Evolutionary conservation across 2,113 vertebrate genomes (phyloP).

Genomic region (Larimichthys polyactis): DNA sequence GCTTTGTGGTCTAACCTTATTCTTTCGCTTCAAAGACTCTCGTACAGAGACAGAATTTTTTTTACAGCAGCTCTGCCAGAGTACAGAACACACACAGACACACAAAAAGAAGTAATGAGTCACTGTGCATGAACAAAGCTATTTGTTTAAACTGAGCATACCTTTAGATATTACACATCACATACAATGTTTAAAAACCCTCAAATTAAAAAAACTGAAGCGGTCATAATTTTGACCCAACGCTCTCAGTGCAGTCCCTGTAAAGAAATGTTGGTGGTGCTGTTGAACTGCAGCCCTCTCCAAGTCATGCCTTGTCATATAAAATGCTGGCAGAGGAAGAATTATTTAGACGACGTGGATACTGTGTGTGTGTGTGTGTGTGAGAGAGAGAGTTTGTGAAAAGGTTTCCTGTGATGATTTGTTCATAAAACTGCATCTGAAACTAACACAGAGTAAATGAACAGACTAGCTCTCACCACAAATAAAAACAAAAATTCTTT

Average conservation of each 20-base stretch:
- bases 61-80: conserved; percentile 41
- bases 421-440: background rate
- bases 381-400: conserved; percentile 6
- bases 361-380: background rate
- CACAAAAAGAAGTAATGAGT: conserved; percentile 15
- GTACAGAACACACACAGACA: background rate
- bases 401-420: background rate
- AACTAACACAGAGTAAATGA: background rate
- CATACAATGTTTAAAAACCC: background rate
- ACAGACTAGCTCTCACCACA: background rate
- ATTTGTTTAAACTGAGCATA: background rate
- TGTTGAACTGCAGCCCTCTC: conserved; percentile 68
- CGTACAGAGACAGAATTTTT: conserved; percentile 21
- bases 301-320: background rate
- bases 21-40: conserved; percentile 71
- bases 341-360: conserved; percentile 20
- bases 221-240: background rate
- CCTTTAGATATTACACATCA: background rate
- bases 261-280: conserved; percentile 69
- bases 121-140: conserved; percentile 13
- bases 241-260: conserved; percentile 60
- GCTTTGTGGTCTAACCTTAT: conserved; percentile 72
- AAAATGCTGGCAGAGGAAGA: conserved; percentile 30
- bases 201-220: background rate
- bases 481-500: conserved; percentile 1